These are phyloP conservation scores for Neomicropteryx cornuta DNA, from an alignment of 1,140 invertebrate genomes.

Conservation along the genomic window DNA sequence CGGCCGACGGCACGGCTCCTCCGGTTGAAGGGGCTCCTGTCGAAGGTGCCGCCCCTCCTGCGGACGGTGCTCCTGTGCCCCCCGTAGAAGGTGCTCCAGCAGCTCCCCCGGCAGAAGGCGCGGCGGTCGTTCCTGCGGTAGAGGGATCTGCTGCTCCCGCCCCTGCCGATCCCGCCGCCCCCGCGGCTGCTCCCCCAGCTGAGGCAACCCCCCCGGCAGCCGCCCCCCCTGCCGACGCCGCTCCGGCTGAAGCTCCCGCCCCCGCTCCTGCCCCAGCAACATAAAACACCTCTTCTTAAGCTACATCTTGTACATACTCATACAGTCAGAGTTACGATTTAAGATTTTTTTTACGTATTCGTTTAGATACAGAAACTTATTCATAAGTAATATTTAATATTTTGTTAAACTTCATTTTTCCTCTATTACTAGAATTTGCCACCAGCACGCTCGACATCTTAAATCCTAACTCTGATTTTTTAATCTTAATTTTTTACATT, in stretches of 20 bases:
- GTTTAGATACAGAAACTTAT: too few species aligned
- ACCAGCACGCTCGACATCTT: too few species aligned
- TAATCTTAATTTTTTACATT: too few species aligned
- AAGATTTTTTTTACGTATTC: conserved; percentile 12
- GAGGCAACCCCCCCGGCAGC: conserved; percentile 12
- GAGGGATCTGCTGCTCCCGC: conserved; percentile 14
- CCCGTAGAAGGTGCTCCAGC: conserved; percentile 20
- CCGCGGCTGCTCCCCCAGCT: conserved; percentile 10
- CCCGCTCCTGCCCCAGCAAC: conserved; percentile 11
- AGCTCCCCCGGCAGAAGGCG: conserved; percentile 12
- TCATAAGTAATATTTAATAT: too few species aligned
- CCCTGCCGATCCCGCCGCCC: conserved; percentile 12
- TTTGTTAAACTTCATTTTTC: too few species aligned
- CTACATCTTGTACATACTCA: conserved; percentile 18
- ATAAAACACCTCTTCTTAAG: conserved; percentile 13
- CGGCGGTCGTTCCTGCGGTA: conserved; percentile 12
- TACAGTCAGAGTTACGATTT: conserved; percentile 12
- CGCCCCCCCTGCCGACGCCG: conserved; percentile 10
- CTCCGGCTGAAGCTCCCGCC: conserved; percentile 10
- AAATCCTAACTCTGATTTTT: too few species aligned
- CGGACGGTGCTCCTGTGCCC: conserved; percentile 19
- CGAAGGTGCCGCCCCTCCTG: conserved; percentile 26
- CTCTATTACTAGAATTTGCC: too few species aligned
- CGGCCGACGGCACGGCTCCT: conserved; percentile 26
- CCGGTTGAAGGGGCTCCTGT: conserved; percentile 22